Conservation (phyloP, 2,113 vertebrate genomes). For the Callorhinus ursinus region DNA sequence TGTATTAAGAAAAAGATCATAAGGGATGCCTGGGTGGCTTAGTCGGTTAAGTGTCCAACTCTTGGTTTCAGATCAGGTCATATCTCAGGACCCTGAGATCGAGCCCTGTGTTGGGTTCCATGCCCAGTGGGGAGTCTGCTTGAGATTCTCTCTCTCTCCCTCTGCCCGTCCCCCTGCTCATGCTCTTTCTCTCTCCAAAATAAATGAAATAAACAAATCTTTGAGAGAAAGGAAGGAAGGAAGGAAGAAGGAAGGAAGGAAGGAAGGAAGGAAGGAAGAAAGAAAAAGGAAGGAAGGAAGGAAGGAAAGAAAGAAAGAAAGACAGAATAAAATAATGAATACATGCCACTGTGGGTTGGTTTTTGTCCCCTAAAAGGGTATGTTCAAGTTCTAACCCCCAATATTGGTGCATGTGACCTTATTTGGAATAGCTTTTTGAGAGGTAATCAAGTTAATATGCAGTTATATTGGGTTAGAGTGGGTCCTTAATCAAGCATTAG, state of each 20-base stretch:
- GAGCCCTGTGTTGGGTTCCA: not conserved
- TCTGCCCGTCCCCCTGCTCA: not conserved
- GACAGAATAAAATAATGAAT: not conserved
- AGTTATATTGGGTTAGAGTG: not conserved
- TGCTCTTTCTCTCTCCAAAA: not conserved
- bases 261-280: too few species aligned
- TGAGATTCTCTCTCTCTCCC: not conserved
- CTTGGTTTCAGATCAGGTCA: not conserved
- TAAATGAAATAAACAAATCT: not conserved
- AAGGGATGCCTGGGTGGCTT: not conserved
- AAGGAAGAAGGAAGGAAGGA: too few species aligned
- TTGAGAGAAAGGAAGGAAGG: too few species aligned
- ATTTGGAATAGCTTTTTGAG: not conserved
- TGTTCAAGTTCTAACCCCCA: not conserved
- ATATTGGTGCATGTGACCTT: not conserved
- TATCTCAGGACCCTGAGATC: not conserved
- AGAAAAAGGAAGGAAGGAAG: too few species aligned
- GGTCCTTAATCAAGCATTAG: not conserved
- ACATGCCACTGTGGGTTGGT: not conserved
- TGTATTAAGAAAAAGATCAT: not conserved
- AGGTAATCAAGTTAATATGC: not conserved
- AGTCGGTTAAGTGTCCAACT: not conserved
- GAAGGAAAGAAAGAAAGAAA: not conserved
- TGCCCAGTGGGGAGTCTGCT: not conserved
- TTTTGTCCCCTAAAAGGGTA: not conserved